These are phyloP conservation scores for Aleiodes sp. DNA, from an alignment of 1,140 invertebrate species.

Conservation along the genomic window DNA sequence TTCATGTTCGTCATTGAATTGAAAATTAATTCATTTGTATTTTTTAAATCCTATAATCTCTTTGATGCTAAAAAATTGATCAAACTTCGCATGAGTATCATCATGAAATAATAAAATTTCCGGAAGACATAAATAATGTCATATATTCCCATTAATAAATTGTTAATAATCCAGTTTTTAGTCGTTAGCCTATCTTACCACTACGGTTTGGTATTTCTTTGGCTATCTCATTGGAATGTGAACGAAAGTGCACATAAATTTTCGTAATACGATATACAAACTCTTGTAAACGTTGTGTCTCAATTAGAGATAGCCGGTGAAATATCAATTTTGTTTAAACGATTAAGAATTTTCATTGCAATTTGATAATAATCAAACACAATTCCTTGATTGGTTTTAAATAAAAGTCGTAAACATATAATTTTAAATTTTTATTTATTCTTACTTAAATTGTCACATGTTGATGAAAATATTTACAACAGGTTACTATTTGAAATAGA, in stretches of 20 bases:
- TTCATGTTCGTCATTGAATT: too few relatives aligned
- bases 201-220: background rate
- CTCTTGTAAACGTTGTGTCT: slow-evolving; percentile 20
- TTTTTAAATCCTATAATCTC: too few relatives aligned
- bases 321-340: slow-evolving; percentile 13
- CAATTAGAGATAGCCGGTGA: slow-evolving; percentile 19
- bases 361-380: background rate
- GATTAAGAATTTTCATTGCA: slow-evolving; percentile 18
- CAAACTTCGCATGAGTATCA: too few relatives aligned
- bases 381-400: background rate
- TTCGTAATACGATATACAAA: slow-evolving; percentile 18
- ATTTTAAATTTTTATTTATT: slow-evolving; percentile 7
- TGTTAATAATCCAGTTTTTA: slow-evolving; percentile 18
- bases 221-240: slow-evolving; percentile 13
- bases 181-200: background rate
- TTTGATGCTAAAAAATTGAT: too few relatives aligned
- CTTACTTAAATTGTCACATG: background rate
- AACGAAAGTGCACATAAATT: slow-evolving; percentile 28
- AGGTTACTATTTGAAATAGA: slow-evolving; percentile 4
- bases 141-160: background rate
- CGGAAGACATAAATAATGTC: background rate
- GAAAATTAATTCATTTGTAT: too few relatives aligned
- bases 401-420: background rate
- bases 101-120: background rate
- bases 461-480: background rate